Base-by-base conservation (phyloP, 2,113 vertebrate species). In the Cromileptes altivelis region DNA sequence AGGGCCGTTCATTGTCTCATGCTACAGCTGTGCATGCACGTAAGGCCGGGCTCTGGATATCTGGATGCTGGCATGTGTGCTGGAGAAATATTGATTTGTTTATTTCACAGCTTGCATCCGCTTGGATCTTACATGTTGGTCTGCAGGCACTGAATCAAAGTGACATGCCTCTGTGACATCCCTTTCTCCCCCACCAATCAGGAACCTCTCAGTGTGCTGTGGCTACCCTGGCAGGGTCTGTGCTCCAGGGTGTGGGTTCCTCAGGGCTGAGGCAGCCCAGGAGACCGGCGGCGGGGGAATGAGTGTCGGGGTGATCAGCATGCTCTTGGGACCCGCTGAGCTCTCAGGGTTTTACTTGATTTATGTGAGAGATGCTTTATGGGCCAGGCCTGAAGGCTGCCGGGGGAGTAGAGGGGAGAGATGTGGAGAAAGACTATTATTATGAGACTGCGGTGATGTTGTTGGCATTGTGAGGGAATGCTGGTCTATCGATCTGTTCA, bases 331-430 rank as follows among this genome's bases (percentile, higher is more conserved):
- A 65, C 75, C 72, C 6, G 57, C 81, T 50, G 72, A 81, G 56
- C 82, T 85, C 81, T 84, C 49, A 33, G 85, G 70, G 57, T 73
- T 81, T 85, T 50, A 25, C 82, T 89, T 92, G 92, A 93, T 92
- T 90, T 80, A 88, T 92, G 89, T 87, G 82, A 83, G 80, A 84
- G 78, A 72, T 21, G 75, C 55, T 78, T 86, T 84, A 70, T 60
- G 85, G 65, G 75, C 67, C 45, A 57, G 27, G 80, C 78, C 77
- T 62, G 86, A 78, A 84, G 79, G 65, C 81, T 82, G 87, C 70
- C 23, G 42, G 73, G 60, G 68, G 81, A 81, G 55, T 25, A 19
- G 73, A 78, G 75, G 45, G 71, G 75, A 37, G 86, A 49, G 72
- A 84, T 77, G 78, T 75, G 73, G 61, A 82, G 85, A 75, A 67